Evolutionary conservation across 2,888 invertebrate species (phyloP).

Genomic region (Halocaridina rubra): DNA sequence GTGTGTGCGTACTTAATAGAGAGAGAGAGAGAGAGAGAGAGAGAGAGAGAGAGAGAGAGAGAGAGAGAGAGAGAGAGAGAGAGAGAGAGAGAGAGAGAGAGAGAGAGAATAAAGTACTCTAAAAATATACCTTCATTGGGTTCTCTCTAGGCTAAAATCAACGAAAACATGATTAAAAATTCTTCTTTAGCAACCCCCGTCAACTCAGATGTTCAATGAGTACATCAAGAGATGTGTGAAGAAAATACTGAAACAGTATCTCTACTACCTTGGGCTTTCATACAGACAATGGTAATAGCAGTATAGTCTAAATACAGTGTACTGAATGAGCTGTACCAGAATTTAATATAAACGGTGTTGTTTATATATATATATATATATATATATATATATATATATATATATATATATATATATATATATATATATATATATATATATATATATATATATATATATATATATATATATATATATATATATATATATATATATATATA

Average conservation of each 20-base stretch:
- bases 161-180: no score
- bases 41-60: not conserved
- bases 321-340: not conserved
- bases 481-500: conserved; percentile 19
- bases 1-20: not conserved
- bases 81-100: not conserved
- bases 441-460: conserved; percentile 2
- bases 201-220: not conserved
- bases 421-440: not conserved
- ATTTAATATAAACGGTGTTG: not conserved
- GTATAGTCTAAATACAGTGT: not conserved
- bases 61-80: not conserved
- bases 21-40: no score
- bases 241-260: not conserved
- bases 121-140: no score
- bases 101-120: no score
- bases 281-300: not conserved
- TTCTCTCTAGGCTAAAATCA: no score
- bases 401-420: not conserved
- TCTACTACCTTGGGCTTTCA: not conserved
- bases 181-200: no score
- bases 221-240: not conserved
- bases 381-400: not conserved
- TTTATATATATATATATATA: no score
- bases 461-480: conserved; percentile 19